Base-by-base conservation (phyloP, 2,888 invertebrate species). In the Nasonia oneida region DNA sequence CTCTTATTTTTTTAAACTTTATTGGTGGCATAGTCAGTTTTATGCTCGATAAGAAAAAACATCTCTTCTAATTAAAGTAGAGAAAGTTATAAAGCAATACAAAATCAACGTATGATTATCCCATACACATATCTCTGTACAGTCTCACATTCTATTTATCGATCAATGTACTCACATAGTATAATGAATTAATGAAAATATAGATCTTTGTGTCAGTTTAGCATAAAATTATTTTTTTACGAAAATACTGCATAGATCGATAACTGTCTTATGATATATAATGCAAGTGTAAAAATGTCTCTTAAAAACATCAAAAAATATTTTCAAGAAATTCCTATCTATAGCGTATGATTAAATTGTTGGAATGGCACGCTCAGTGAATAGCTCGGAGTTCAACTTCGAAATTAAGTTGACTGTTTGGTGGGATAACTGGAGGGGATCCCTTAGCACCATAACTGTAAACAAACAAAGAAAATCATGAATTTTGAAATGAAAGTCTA, bases 301-400 rank as follows among this genome's bases (percentile, higher is more conserved):
- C 81, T 78, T 81, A 83, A 86, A 84, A 86, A 84, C 70, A 86
- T 80, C 23, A 53, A 12, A 53, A 53, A 73, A 81, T 57, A 78
- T 86, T 81, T 78, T 84, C 78, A 84, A 82, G 82, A 84, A 84
- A 76, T 37, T 78, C 71, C 78, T 84, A 81, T 73, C 75, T 84
- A 73, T 76, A 71, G 57, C 14, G 8, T 82, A 71, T 47, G 76
- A 75, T 53, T 23, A 53, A 79, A 14, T 5, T n/a, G 71, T 70
- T 29, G 81, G 84, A 81, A 84, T 81, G 70, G 80, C 74, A 70
- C 53, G 33, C 39, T 75, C 94, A 97, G 93, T 95, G 95, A 88
- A 98, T 96, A 92, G 96, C 96, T 93, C 97, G 97, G 85, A 99
- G 94, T 94, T 98, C 98, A 70, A 99, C 97, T 90, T 98, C 98